Base-by-base conservation (phyloP, 2,113 vertebrate species). In the Hylia prasina region DNA sequence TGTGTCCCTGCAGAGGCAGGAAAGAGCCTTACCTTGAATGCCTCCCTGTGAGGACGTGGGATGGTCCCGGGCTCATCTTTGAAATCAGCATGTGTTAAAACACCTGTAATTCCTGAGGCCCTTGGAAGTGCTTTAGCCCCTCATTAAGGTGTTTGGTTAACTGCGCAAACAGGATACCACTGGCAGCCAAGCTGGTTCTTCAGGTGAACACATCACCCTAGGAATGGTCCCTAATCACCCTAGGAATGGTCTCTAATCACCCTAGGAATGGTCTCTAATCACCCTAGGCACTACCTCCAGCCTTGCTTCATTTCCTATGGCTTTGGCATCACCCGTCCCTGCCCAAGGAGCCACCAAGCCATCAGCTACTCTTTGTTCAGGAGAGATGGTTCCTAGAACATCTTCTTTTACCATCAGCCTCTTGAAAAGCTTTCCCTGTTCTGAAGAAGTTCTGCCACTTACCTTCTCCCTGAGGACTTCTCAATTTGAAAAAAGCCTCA, bases 91-190 rank as follows among this genome's bases (percentile, higher is more conserved):
- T 58, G 57, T 93, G 90, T 87, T 97, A 83, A 96, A 94, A 92
- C 90, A 90, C 84, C 93, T 97, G 87, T 93, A 80, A 97, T 97
- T 98, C 93, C 85, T 93, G 91, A 88, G 94, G 80, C 76, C 87
- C 92, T 96, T 92, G 87, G 68, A 90, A 88, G 42, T 89, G 77
- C 84, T 91, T 94, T 94, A 96, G 91, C 77, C 94, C 51, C 68
- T 94, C 96, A 95, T 95, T 97, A 96, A 96, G 94, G 92, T 96
- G 44, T 91, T 95, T 85, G 82, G 68, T 71, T 69, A 93, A 75
- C 66, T 96, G 87, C 35, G 2, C 91, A 95, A 94, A 95, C 93
- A 96, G 70, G 94, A 85, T 92, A 57, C 96, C 57, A 12, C 63
- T 93, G 89, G 81, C 78, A 86, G 82, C 82, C 60, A 7, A 94